Percentiles rank a stretch among this genome's conserved stretches.
Evolutionary conservation across 2,797 vertebrate species (phyloP).

Genomic region (Kryptopterus vitreolus): DNA sequence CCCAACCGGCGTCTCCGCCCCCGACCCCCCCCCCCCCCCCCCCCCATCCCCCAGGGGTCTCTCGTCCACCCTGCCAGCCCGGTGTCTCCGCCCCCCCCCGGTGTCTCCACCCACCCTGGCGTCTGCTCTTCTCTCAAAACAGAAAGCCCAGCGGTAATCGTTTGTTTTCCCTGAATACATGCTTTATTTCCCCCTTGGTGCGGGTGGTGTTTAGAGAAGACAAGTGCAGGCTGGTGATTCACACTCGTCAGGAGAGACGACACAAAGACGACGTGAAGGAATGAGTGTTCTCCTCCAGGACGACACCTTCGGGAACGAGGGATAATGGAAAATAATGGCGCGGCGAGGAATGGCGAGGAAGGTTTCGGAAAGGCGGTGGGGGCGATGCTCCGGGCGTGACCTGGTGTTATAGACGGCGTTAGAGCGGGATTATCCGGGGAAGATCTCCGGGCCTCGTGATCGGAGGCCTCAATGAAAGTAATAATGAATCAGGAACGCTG

Average conservation of each 20-base stretch:
- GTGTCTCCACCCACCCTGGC: too few relatives aligned
- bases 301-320: neutral
- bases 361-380: conserved; percentile 9
- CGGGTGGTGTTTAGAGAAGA: conserved; percentile 31
- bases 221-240: conserved; percentile 50
- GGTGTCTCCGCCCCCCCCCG: conserved; percentile 32
- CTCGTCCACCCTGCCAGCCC: conserved; percentile 40
- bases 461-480: conserved; percentile 43
- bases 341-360: too few relatives aligned
- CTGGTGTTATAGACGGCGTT: conserved; percentile 43
- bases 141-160: conserved; percentile 57
- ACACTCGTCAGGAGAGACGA: conserved; percentile 29
- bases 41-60: too few relatives aligned
- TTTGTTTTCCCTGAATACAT: conserved; percentile 59
- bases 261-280: neutral
- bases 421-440: conserved; percentile 52
- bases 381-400: conserved; percentile 9
- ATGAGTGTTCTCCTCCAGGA: neutral
- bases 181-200: conserved; percentile 2
- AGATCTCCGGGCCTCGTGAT: conserved; percentile 43
- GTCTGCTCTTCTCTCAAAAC: conserved; percentile 51
- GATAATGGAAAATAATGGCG: neutral
- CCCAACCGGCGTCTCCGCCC: conserved; percentile 34
- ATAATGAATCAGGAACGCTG: conserved; percentile 48
- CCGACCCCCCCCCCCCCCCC: too few relatives aligned